These are phyloP conservation scores for Microtus oregoni DNA, from an alignment of 2,113 vertebrate species.

Conservation along the genomic window DNA sequence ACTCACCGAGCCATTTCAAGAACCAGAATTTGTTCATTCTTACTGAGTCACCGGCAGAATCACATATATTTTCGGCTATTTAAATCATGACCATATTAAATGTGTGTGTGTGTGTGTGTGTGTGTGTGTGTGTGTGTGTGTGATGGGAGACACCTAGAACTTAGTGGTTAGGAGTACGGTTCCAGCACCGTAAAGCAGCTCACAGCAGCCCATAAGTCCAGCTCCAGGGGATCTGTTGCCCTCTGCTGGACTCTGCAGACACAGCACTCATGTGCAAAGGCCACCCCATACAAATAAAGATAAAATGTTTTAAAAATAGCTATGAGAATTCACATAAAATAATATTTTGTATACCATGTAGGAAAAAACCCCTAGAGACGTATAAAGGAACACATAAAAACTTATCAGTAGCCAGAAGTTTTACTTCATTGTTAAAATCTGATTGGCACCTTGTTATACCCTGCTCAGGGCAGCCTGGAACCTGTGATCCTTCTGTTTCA, in stretches of 20 bases:
- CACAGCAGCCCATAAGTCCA: background rate
- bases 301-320: background rate
- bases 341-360: background rate
- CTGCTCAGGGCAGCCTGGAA: background rate
- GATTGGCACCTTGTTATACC: background rate
- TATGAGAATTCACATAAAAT: background rate
- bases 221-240: background rate
- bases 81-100: background rate
- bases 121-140: no score
- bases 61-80: background rate
- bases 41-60: background rate
- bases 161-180: background rate
- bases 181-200: background rate
- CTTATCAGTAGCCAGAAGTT: background rate
- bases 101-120: no score
- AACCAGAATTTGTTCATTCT: conserved; percentile 15
- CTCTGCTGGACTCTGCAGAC: background rate
- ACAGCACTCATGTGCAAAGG: background rate
- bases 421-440: background rate
- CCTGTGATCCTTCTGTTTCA: background rate
- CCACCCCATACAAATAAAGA: background rate
- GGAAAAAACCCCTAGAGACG: background rate
- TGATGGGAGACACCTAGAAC: background rate
- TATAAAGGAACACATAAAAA: conserved; percentile 25
- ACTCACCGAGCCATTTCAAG: background rate